phyloP scores from a whole-genome alignment of 2,113 vertebrate genomes.

The Protobothrops mucrosquamatus region DNA sequence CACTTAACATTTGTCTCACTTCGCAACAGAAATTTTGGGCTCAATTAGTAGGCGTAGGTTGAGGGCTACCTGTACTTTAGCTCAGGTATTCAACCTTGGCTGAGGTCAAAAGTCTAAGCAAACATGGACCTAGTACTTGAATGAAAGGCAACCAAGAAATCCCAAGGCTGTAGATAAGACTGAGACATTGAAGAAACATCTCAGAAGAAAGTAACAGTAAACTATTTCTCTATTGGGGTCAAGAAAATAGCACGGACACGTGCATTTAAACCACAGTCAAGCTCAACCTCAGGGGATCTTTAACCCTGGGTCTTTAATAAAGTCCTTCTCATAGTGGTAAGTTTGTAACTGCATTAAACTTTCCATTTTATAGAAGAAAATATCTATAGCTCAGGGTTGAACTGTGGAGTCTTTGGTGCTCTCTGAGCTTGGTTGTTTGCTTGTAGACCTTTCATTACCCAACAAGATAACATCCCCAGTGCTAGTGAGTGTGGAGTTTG shows the following conservation, averaged over 20 bases:
- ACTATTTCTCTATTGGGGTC: neutral
- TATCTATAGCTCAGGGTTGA: neutral
- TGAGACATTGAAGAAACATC: neutral
- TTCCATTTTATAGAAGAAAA: neutral
- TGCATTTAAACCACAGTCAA: neutral
- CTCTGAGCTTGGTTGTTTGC: neutral
- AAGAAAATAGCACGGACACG: neutral
- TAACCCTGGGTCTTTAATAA: neutral
- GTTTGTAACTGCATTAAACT: neutral
- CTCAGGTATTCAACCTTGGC: neutral
- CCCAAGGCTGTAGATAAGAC: neutral
- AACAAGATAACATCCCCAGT: neutral
- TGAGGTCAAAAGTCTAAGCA: neutral
- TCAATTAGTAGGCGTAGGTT: neutral
- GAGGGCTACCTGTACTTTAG: neutral
- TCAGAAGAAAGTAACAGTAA: neutral
- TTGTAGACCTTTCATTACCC: neutral
- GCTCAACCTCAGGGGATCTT: neutral
- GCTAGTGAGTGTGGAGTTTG: neutral
- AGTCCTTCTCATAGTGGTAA: neutral
- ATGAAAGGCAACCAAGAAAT: neutral
- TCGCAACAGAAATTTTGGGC: neutral
- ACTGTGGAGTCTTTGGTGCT: neutral
- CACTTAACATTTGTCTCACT: neutral
- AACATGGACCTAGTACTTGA: neutral